Conservation (phyloP, 2,113 vertebrate genomes). For the Prochilodus magdalenae region DNA sequence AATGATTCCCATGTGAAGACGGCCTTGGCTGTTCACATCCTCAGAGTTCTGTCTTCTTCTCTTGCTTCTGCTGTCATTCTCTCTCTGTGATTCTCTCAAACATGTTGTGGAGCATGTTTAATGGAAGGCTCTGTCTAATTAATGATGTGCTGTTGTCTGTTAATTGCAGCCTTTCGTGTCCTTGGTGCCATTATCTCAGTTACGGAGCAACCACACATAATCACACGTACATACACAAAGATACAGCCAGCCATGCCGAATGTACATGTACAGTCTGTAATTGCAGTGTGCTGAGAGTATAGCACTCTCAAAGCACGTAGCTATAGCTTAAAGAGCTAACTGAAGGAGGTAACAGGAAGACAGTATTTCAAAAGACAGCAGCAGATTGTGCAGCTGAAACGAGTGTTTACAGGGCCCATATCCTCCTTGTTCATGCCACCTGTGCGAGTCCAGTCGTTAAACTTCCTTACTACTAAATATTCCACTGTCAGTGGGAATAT, state of each 20-base stretch:
- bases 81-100: not conserved
- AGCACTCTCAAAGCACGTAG: too few species aligned
- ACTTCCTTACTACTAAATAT: too few species aligned
- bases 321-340: too few species aligned
- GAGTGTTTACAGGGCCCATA: too few species aligned
- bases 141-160: constrained; percentile 18
- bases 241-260: not conserved
- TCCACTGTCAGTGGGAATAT: too few species aligned
- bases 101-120: not conserved
- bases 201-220: constrained; percentile 2
- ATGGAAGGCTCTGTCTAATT: constrained; percentile 16
- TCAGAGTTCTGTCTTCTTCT: not conserved
- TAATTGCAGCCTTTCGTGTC: constrained; percentile 18
- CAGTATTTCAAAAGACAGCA: not conserved
- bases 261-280: not conserved
- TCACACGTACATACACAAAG: not conserved
- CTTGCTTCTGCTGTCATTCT: too few species aligned
- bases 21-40: too few species aligned
- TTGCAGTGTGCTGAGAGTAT: not conserved
- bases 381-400: too few species aligned
- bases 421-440: too few species aligned
- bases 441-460: too few species aligned
- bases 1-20: too few species aligned
- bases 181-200: not conserved
- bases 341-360: not conserved